Base-by-base conservation (phyloP, 2,888 invertebrate species). In the Netelia fuscicornis region DNA sequence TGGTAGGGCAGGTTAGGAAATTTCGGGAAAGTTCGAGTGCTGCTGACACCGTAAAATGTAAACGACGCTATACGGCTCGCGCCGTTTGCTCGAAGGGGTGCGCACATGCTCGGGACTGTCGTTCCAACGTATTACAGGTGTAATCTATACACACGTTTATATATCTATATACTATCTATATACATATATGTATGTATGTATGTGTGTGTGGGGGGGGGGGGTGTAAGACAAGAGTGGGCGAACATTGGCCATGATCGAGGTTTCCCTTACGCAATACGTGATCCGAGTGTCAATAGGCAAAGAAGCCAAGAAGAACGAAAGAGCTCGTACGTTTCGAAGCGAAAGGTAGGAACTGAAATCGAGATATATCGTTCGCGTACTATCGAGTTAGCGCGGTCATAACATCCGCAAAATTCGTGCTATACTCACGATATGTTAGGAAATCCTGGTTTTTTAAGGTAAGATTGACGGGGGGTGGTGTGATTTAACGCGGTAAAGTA, bases 221-320 rank as follows among this genome's bases (percentile, higher is more conserved):
- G 6, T 13, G 10, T 3, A 25, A 65, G 37, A 37, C 20, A 48
- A 25, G 67, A 81, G 74, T 75, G 30, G 54, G 60, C 23, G 54
- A 25, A 30, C 68, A 58, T 64, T 71, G 71, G 70, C 71, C 37
- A 42, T 58, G 68, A 74, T 74, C 74, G 68, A 70, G 79, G 64
- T 85, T 85, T 82, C 78, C 70, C 74, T 81, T 81, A 78, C 81
- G 84, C 78, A 52, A 71, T 81, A 85, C 84, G 81, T 79, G 84
- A 85, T 85, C 75, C 78, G 78, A 71, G 62, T 79, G 20, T 79
- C 79, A 79, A 71, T 62, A 54, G 17, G n/a, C 56, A 67, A 44
- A 58, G 13, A 77, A 62, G 62, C 67, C 60, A 48, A 71, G 70
- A 68, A 30, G 52, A 65, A 44, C 25, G 64, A 48, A 62, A 68